These are phyloP conservation scores for Electrophaes corylata DNA, from an alignment of 2,888 invertebrate genomes.

Conservation along the genomic window DNA sequence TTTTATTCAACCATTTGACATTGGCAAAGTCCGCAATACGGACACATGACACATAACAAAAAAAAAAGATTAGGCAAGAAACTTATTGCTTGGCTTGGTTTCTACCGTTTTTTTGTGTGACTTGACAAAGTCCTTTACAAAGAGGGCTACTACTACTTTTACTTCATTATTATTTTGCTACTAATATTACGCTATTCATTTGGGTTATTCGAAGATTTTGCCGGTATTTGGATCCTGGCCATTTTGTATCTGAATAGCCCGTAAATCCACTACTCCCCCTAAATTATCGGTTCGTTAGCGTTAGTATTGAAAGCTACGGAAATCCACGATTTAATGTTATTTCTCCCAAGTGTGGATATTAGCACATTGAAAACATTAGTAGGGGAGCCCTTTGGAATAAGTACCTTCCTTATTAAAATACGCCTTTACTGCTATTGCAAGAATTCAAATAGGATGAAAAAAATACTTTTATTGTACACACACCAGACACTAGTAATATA, in stretches of 20 bases:
- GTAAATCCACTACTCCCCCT: constrained; percentile 59
- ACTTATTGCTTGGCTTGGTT: no score
- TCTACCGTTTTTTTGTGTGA: no score
- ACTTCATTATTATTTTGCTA: no score
- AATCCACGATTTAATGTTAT: constrained; percentile 75
- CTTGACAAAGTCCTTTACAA: no score
- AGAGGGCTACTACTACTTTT: no score
- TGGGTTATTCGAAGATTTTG: neutral
- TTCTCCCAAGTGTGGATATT: constrained; percentile 76
- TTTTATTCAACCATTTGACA: no score
- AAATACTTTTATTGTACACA: no score
- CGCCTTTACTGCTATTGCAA: neutral
- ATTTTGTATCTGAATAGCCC: constrained; percentile 20
- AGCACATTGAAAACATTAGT: constrained; percentile 70
- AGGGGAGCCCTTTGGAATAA: constrained; percentile 45
- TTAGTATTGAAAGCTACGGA: constrained; percentile 58
- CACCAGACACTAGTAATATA: no score
- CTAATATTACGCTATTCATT: no score
- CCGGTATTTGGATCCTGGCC: neutral
- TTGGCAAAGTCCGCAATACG: no score
- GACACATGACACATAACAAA: no score
- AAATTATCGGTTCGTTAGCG: constrained; percentile 76
- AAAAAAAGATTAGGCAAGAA: no score
- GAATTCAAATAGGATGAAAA: neutral
- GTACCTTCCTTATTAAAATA: constrained; percentile 5